Conservation (phyloP, 2,888 invertebrate genomes). For the Lasioglossum zephyrum region DNA sequence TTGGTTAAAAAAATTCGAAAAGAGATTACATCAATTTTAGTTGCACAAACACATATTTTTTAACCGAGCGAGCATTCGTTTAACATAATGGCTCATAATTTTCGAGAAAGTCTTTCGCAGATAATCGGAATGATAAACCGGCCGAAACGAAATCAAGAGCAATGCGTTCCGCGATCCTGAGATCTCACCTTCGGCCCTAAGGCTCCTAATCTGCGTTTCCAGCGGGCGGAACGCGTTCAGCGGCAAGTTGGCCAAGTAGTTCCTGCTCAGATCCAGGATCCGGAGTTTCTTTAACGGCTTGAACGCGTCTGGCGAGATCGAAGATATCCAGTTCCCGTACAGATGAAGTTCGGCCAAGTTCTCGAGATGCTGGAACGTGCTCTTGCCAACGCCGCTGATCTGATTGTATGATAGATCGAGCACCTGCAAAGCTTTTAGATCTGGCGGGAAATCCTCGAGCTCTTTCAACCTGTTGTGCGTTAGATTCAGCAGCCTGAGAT, state of each 20-base stretch:
- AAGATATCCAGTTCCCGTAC: slow-evolving; percentile 93
- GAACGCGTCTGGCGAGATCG: slow-evolving; percentile 91
- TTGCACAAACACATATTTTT: background rate
- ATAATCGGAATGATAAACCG: background rate
- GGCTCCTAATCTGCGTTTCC: slow-evolving; percentile 92
- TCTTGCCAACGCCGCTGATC: slow-evolving; percentile 90
- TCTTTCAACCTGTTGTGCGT: slow-evolving; percentile 93
- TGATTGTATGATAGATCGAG: slow-evolving; percentile 94
- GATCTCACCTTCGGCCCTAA: slow-evolving; percentile 92
- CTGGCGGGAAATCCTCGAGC: slow-evolving; percentile 92
- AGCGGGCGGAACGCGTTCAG: slow-evolving; percentile 91
- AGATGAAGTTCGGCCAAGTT: slow-evolving; percentile 91
- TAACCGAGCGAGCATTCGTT: background rate
- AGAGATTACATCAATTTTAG: background rate
- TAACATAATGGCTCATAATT: background rate
- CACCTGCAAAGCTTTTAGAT: slow-evolving; percentile 91
- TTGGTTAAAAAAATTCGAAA: background rate
- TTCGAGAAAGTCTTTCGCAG: background rate
- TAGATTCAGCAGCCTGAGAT: slow-evolving; percentile 91
- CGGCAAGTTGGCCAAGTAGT: slow-evolving; percentile 92
- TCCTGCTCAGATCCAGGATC: slow-evolving; percentile 92
- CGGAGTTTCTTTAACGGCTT: slow-evolving; percentile 90
- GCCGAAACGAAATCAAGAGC: background rate
- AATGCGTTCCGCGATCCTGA: background rate
- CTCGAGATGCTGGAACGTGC: slow-evolving; percentile 91